phyloP scores from a whole-genome alignment of 2,797 vertebrate species.

The Limosa lapponica region DNA sequence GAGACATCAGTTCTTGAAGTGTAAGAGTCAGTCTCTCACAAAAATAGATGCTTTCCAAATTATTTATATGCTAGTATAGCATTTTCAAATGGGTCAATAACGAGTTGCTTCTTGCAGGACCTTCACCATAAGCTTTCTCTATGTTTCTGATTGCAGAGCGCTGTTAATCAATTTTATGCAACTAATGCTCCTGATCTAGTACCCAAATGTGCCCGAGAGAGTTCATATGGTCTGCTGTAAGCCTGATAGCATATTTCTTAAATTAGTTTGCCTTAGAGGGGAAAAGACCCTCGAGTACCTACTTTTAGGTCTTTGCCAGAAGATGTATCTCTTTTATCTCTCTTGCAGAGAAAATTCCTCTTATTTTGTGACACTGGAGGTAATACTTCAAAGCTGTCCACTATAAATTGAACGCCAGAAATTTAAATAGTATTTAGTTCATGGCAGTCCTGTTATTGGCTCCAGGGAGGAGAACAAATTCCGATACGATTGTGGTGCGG shows the following conservation, averaged over 20 bases:
- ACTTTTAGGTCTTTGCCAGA: constrained; percentile 5
- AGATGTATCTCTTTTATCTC: constrained; percentile 27
- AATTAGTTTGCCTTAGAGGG: constrained; percentile 16
- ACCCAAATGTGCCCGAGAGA: neutral
- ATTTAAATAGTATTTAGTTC: constrained; percentile 12
- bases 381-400: constrained; percentile 36
- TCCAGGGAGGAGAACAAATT: constrained; percentile 20
- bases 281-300: neutral
- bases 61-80: neutral
- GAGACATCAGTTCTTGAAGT: neutral
- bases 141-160: neutral
- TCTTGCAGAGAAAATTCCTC: constrained; percentile 36
- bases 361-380: constrained; percentile 2
- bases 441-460: neutral
- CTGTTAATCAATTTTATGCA: constrained; percentile 38
- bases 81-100: neutral
- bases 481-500: neutral
- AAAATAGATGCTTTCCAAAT: neutral
- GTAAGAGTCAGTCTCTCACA: neutral
- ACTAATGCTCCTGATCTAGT: neutral
- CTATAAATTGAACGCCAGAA: neutral
- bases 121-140: neutral
- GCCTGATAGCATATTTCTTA: neutral
- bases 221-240: neutral
- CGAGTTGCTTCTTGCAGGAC: neutral